Conservation (phyloP, 2,888 invertebrate genomes). For the Eurytoma californica region DNA sequence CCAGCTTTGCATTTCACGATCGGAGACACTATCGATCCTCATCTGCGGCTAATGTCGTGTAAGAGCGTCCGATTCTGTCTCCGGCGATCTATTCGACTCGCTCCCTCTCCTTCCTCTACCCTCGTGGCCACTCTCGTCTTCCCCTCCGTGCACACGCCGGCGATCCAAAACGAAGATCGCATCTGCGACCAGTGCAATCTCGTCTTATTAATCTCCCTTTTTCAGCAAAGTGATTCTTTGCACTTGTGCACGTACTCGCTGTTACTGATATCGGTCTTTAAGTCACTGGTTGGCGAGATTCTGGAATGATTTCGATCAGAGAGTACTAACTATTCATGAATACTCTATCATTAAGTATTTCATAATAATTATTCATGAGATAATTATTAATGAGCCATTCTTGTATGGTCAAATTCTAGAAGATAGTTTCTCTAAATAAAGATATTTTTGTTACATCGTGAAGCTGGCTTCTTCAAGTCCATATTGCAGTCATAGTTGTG, state of each 20-base stretch:
- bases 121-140: background rate
- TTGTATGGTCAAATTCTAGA: too few relatives aligned
- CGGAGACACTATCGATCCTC: constrained; percentile 70
- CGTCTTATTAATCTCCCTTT: constrained; percentile 49
- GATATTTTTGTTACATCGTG: too few relatives aligned
- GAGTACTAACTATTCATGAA: too few relatives aligned
- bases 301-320: too few relatives aligned
- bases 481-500: too few relatives aligned
- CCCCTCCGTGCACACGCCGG: background rate
- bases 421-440: too few relatives aligned
- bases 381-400: too few relatives aligned
- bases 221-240: constrained; percentile 34
- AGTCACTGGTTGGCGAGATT: too few relatives aligned
- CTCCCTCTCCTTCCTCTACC: constrained; percentile 10
- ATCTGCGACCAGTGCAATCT: constrained; percentile 41
- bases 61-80: constrained; percentile 66
- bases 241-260: background rate
- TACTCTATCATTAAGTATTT: too few relatives aligned
- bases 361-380: too few relatives aligned
- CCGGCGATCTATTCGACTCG: constrained; percentile 61
- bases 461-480: too few relatives aligned
- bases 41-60: constrained; percentile 72
- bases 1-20: constrained; percentile 66
- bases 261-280: too few relatives aligned
- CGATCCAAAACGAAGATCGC: constrained; percentile 36